phyloP scores from a whole-genome alignment of 1,140 invertebrate genomes.

The Heliothis subflexa region DNA sequence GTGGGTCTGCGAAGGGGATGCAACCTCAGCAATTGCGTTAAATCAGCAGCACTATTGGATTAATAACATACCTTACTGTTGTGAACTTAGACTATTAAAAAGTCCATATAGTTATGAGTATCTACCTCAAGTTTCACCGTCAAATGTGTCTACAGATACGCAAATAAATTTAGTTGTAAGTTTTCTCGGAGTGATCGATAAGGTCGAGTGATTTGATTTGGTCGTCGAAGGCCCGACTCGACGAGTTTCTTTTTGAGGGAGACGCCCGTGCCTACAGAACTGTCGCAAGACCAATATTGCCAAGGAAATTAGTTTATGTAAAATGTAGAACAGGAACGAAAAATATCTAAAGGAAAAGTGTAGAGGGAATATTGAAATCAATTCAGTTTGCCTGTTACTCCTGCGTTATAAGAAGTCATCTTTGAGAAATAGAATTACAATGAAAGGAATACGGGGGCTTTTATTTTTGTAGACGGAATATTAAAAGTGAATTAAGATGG shows the following conservation, averaged over 20 bases:
- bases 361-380: constrained; percentile 77
- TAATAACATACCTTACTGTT: constrained; percentile 64
- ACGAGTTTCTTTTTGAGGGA: constrained; percentile 79
- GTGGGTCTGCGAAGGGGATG: constrained; percentile 68
- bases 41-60: constrained; percentile 80
- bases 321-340: constrained; percentile 83
- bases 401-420: constrained; percentile 66
- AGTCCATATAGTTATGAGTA: background rate
- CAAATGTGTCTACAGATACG: constrained; percentile 55
- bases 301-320: constrained; percentile 86
- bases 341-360: constrained; percentile 78
- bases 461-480: constrained; percentile 45
- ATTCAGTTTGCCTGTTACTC: constrained; percentile 70
- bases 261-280: constrained; percentile 79
- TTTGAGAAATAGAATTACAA: constrained; percentile 65
- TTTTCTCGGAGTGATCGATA: constrained; percentile 77
- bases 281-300: constrained; percentile 84
- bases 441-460: constrained; percentile 42
- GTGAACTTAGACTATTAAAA: constrained; percentile 42
- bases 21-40: constrained; percentile 82
- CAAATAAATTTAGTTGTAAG: constrained; percentile 76
- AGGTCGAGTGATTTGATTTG: constrained; percentile 84
- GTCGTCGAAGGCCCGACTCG: constrained; percentile 72
- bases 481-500: constrained; percentile 19
- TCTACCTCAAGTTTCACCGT: constrained; percentile 7